Base-by-base conservation (phyloP, 1,140 invertebrate genomes). In the Gonatopus flavifemur region DNA sequence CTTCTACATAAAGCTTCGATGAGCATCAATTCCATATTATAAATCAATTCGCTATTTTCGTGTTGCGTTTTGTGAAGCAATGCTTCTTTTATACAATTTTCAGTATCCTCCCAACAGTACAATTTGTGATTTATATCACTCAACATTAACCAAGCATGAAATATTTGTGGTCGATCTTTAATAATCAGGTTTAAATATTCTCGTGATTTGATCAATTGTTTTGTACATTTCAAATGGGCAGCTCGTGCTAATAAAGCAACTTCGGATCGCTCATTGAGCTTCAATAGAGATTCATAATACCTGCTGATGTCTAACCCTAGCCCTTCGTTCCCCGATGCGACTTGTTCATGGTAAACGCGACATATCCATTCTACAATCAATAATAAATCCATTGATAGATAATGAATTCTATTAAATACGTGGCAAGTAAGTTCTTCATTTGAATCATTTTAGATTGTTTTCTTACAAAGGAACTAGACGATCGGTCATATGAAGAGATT, bases 231-330 rank as follows among this genome's bases (percentile, higher is more conserved):
- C 8, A 74, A 65, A 51, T 77, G 62, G n/a, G 85, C 77, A 22
- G 82, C 82, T 72, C 82, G 82, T 30, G 86, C 78, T n/a, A 87
- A 70, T 15, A 80, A 58, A 10, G 75, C 85, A 55, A 83, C 77
- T 64, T 81, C 79, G 0, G 84, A 87, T 30, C 82, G 76, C 45
- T 74, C 28, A 65, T 86, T 78, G 0, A 83, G 28, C 21, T 74
- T 55, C 12, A 80, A 58, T 12, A 86, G 62, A 46, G 62, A 60
- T 24, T 79, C 68, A 46, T 70, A 78, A 55, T 78, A 83, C 22
- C 57, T 28, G 41, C 70, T 72, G 31, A 88, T 81, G 51, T 76
- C 37, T n/a, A 74, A 66, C 21, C 77, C 63, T 13, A 69, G 42
- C 55, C 70, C 56, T 39, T 66, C 55, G 32, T 73, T 58, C 60